Evolutionary conservation across 2,113 vertebrate genomes (phyloP).

Genomic region (Bettongia penicillata): DNA sequence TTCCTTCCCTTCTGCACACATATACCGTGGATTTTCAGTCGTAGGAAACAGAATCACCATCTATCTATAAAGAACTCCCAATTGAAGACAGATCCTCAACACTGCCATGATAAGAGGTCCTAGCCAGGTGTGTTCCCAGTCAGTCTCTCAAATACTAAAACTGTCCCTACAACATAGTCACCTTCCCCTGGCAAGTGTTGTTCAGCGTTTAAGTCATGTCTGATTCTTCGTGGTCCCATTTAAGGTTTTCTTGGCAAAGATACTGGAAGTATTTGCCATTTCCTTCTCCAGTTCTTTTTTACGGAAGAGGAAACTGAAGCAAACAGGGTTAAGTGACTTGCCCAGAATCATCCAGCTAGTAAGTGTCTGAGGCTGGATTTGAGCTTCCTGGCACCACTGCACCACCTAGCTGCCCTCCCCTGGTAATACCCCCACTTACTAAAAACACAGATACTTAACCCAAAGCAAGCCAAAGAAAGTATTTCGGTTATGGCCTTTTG

Average conservation of each 20-base stretch:
- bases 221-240: neutral
- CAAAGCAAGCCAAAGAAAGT: neutral
- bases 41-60: neutral
- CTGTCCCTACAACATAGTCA: neutral
- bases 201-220: neutral
- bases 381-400: neutral
- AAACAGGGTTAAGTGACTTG: accelerated
- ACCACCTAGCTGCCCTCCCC: neutral
- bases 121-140: neutral
- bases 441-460: neutral
- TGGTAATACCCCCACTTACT: neutral
- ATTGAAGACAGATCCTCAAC: neutral
- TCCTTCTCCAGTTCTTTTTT: neutral
- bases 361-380: neutral
- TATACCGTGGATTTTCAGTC: neutral
- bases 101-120: neutral
- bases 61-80: neutral
- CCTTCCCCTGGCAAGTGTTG: neutral
- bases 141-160: neutral
- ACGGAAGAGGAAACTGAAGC: neutral
- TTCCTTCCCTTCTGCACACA: neutral
- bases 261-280: neutral
- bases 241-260: neutral
- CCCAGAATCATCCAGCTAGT: accelerated
- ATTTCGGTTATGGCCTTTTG: neutral